Evolutionary conservation across 2,113 vertebrate species (phyloP).

Genomic region (Cromileptes altivelis): DNA sequence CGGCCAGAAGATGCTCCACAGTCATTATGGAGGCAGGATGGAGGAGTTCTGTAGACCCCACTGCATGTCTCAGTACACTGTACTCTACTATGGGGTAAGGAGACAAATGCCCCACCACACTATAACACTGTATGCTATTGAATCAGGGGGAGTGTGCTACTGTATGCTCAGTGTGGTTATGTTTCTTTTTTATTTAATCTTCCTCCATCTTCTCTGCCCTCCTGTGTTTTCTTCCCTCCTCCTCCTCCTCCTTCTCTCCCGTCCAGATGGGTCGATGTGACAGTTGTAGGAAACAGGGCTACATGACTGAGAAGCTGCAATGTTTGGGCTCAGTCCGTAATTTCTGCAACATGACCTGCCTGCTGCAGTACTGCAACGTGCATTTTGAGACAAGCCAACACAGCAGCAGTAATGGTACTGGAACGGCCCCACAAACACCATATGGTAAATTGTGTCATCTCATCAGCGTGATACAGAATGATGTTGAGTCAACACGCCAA

Average conservation of each 20-base stretch:
- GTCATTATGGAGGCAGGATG: constrained; percentile 91
- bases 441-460: constrained; percentile 51
- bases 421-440: constrained; percentile 39
- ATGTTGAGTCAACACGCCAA: neutral
- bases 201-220: neutral
- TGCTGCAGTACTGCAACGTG: constrained; percentile 90
- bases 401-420: constrained; percentile 74
- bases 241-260: neutral
- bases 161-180: neutral
- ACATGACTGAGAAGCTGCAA: constrained; percentile 92
- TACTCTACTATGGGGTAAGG: constrained; percentile 95
- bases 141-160: too few relatives aligned
- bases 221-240: neutral
- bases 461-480: neutral
- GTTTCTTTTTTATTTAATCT: neutral
- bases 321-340: constrained; percentile 94
- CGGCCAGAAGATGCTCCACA: constrained; percentile 90
- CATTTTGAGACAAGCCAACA: constrained; percentile 82
- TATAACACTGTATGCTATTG: neutral
- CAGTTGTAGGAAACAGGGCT: constrained; percentile 94
- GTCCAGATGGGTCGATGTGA: constrained; percentile 96
- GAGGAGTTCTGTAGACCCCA: constrained; percentile 96
- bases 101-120: neutral
- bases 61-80: constrained; percentile 98
- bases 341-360: constrained; percentile 95